Base-by-base conservation (phyloP, 2,888 invertebrate genomes). In the Caenorhabditis imperialis region DNA sequence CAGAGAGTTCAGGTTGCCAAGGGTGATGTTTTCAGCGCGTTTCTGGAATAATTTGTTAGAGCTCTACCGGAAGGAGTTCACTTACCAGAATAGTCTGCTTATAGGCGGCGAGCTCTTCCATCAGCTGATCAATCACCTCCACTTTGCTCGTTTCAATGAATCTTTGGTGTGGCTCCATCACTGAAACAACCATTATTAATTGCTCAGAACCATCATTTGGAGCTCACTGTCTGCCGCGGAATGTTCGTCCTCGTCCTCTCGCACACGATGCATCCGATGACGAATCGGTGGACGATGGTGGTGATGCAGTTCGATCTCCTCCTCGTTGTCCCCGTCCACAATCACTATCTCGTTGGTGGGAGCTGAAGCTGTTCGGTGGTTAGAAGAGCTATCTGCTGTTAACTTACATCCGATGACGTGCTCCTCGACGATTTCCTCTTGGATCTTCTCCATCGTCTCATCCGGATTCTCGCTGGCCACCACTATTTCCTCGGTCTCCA, bases 61-160 rank as follows among this genome's bases (percentile, higher is more conserved):
- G 6, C 6, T 23, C 10, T 7, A 48, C 18, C 16, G 22, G 16
- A 37, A 23, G n/a, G 22, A 51, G 12, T 7, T 14, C 20, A 10
- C 42, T 18, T 50, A 72, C 72, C 63, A 67, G 44, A 23, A 74
- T 20, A 0, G 67, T 57, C 10, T 35, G 7, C 33, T 67, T 74
- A 50, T 67, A 62, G 1, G 58, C 35, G 14, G 65, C 74, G 18
- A 74, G 25, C 20, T 74, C 74, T 12, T 67, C 67, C 35, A 74
- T 30, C 0, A 74, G 14, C 37, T 53, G 44, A 7, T 62, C 55
- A 6, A 71, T 5, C 1, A 25, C 16, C 6, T 57, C 42, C n/a
- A 37, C 61, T 44, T 71, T 71, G 22, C 25, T 23, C 14, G 48
- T 53, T 18, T 72, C 58, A 2, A 62, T 48, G 25, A 22, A 72